Evolutionary conservation across 2,113 vertebrate species (phyloP), one percentile per base, ranked within the genome.

Genomic region (Chloebia gouldiae): DNA sequence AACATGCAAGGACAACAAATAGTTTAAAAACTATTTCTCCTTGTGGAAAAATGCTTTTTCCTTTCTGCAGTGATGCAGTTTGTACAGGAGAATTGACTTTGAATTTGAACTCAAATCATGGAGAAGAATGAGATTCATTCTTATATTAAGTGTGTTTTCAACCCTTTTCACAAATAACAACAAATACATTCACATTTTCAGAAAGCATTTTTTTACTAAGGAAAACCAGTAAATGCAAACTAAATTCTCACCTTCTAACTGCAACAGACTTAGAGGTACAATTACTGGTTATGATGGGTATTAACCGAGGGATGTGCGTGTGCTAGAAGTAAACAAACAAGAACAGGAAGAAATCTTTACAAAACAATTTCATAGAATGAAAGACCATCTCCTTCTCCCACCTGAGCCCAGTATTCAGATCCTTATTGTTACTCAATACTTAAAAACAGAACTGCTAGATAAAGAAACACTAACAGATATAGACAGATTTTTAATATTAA

Each of bases 261-360:
- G 99, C 99, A 19, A 99, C 99, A 70, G 99, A 99, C 94, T 99
- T 99, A 91, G 99, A 99, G 81, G 98, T 98, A 98, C 99, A 99
- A 97, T 99, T 99, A 97, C 99, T 99, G 94, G 99, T 99, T 97
- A 99, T 99, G 97, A 99, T 99, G 83, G 99, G 99, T 97, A 99
- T 99, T 95, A 99, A 98, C 69, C 99, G 98, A 40, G 99, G 99
- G 96, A 99, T 99, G 97, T 99, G 99, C 21, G 99, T 99, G 82
- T 99, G 98, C 99, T 99, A 93, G 18, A 95, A 97, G 39, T 90
- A 87, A 89, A 90, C 57, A 86, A 81, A 51, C 14, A 37, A 81
- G 60, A 86, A 1, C 13, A 77, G 37, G 31, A 57, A 93, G 13
- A 80, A 91, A 86, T 15, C 31, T 81, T 96, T 71, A 88, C 13